Evolutionary conservation across 2,888 invertebrate genomes (phyloP), one percentile per base, ranked within the genome.

Genomic region (Gibbula magus): DNA sequence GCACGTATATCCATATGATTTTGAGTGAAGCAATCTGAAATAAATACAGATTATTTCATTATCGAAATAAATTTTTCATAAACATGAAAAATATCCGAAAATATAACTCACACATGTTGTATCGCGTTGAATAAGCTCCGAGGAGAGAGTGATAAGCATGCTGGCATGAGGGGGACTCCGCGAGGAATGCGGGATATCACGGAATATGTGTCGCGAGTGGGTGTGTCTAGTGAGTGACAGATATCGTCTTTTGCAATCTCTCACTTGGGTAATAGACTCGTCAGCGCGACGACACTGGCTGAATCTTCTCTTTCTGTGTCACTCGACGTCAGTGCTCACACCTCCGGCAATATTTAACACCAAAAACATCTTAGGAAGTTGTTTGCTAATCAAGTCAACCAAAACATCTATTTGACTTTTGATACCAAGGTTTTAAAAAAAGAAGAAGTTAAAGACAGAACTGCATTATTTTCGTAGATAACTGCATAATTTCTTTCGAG

Each of bases 201-300:
- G 35, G 32, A 29, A 35, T 56, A 56, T 22, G 56, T 67, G 18
- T 70, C 39, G 5, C 32, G n/a, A 3, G 70, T 70, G 35, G 70
- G 70, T 70, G 70, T 35, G 70, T 20, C 39, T 20, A n/a, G 10
- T 70, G 70, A 70, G 35, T 70, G 70, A 70, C 70, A 70, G 70
- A 39, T 5, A 52, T 25, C 5, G 56, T 22, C 35, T 70, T 16
- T 70, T 20, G 70, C 70, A 70, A 70, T 70, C 39, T 32, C 20
- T 70, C 70, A 25, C 56, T 35, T 10, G 70, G 70, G 70, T 70
- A 70, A 39, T 39, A 70, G 70, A 70, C 29, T 39, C 32, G 20
- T 70, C 70, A 67, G n/a, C 3, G 67, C 29, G 20, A 67, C 67
- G n/a, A 67, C n/a, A n/a, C 35, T n/a, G 70, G 10, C 35, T n/a